Base-by-base conservation (phyloP, 2,888 invertebrate species). In the Neelides folsomi region DNA sequence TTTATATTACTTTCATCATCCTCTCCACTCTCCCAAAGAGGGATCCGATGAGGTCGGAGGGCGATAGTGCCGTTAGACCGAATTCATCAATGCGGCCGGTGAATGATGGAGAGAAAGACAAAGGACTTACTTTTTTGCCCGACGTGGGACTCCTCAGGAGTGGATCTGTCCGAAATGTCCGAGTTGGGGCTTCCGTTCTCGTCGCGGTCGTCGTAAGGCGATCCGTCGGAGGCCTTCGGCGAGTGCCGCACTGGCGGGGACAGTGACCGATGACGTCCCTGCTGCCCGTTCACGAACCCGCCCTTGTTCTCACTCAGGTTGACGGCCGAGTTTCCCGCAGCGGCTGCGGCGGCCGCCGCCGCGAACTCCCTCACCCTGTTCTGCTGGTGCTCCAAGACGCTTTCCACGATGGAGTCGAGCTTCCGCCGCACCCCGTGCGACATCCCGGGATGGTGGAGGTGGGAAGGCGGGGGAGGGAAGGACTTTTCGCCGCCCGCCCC, bases 391-490 rank as follows among this genome's bases (percentile, higher is more conserved):
- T 58, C 60, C 38, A 57, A 54, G 41, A 56, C 58, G 52, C 55
- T 54, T 48, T 58, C 60, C 36, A 58, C 58, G 37, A 59, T 57
- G 1, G 55, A 55, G 48, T 57, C 56, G 27, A 58, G 47, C 51
- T 58, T 53, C 16, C 60, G 51, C 40, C 60, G 59, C 10, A 10
- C 8, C 13, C 36, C 9, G n/a, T 13, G n/a, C 9, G n/a, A 49
- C 55, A 55, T 40, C 53, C 52, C 2, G 58, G 51, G 2, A 54
- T 48, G 12, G 62, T 48, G 19, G 59, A 51, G 80, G 81, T 20
- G 65, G 68, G 44, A 79, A 80, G 65, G 80, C 53, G 12, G 15
- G 49, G 44, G 79, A 80, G 65, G 80, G 54, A 4, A n/a, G 49
- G 5, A 15, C 19, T 13, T 12, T 8, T 35, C 13, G 13, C 8